phyloP scores from a whole-genome alignment of 2,113 vertebrate genomes.

The Toxostoma redivivum region DNA sequence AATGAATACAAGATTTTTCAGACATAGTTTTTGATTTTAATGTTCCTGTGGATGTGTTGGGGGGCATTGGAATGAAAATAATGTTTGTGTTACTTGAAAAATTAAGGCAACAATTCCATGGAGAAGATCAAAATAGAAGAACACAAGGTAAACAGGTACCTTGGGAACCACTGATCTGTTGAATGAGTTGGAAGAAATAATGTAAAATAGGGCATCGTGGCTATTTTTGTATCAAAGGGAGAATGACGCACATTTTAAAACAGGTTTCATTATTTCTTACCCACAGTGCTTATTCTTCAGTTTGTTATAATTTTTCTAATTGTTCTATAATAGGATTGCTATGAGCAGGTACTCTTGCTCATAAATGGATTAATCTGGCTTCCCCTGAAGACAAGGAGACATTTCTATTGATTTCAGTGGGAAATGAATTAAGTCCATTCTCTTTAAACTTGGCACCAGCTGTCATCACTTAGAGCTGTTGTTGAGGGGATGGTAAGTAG shows the following conservation, averaged over 20 bases:
- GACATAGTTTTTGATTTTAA: background rate
- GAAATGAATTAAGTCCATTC: background rate
- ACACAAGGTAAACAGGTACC: background rate
- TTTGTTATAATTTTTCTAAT: background rate
- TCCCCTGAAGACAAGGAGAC: background rate
- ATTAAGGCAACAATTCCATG: background rate
- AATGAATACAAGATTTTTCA: background rate
- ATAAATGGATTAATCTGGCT: background rate
- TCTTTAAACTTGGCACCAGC: background rate
- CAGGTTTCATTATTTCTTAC: background rate
- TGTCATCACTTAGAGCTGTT: background rate
- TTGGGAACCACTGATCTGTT: background rate
- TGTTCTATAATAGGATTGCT: background rate
- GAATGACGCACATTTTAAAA: background rate
- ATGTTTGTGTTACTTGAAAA: background rate
- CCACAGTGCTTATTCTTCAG: background rate
- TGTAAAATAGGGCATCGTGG: background rate
- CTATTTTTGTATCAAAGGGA: background rate
- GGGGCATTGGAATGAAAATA: background rate
- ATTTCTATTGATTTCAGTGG: constrained; percentile 1
- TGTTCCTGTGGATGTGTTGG: background rate
- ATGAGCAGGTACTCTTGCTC: background rate
- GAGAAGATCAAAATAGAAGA: background rate
- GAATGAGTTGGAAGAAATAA: background rate
- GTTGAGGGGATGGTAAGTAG: background rate